Base-by-base conservation (phyloP, 2,113 vertebrate species). In the Malurus elegans region DNA sequence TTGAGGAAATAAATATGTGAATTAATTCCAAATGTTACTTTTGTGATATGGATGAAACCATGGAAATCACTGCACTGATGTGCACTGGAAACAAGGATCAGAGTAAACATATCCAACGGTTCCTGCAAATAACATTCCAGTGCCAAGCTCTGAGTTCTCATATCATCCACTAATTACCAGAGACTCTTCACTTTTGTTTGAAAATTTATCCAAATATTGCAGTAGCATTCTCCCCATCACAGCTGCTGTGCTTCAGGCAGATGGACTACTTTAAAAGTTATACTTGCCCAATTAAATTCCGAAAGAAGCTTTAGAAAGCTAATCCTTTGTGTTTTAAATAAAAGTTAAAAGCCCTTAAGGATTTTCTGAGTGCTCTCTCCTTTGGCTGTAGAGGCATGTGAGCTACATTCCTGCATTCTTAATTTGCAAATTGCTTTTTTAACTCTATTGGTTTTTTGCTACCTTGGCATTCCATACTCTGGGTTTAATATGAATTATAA, bases 171-270 rank as follows among this genome's bases (percentile, higher is more conserved):
- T 93, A 93, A 94, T 90, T 96, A 64, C 87, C 91, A 78, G 53
- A 89, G 78, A 70, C 54, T 76, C 82, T 95, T 58, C 48, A 28
- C 34, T 86, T 96, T 58, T 54, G 25, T 94, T 90, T 80, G 85
- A 92, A 64, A 88, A 88, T 76, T 74, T 88, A 62, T 70, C 90
- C 85, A 95, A 90, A 93, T 92, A 79, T 32, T 95, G 90, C 92
- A 60, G 85, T 40, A 82, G 38, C 19, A 13, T 88, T 92, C 44
- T 87, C 50, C 45, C 62, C 47, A 71, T 82, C 94, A 79, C 81
- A 91, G 85, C 94, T 94, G 93, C 78, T 95, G 21, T 87, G 91
- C 94, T 96, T n/a, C 67, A 78, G 93, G 93, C 94, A 80, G 90
- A 87, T 80, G 79, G 87, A 42, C 81, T 93, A 31, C 87, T 90